Conservation (phyloP, 2,113 vertebrate genomes). For the Aix galericulata region DNA sequence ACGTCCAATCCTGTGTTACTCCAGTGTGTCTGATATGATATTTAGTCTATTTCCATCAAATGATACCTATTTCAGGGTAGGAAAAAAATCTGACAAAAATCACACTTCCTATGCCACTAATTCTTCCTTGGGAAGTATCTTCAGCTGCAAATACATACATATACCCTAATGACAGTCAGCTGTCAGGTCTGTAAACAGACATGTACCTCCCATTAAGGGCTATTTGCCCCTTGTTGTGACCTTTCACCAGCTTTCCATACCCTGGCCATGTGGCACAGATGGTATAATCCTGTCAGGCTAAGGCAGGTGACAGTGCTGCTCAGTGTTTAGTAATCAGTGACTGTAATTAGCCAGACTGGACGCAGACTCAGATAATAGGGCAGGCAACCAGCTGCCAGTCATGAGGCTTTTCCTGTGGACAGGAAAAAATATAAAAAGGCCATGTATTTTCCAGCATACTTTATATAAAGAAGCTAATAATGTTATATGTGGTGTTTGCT, state of each 20-base stretch:
- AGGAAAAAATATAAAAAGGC: not conserved
- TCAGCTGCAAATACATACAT: conserved; percentile 59
- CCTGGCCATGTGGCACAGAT: conserved; percentile 88
- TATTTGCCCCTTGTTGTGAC: conserved; percentile 77
- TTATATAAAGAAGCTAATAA: not conserved
- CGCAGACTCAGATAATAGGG: conserved; percentile 80
- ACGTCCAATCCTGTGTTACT: not conserved
- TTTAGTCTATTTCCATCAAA: not conserved
- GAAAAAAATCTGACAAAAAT: not conserved
- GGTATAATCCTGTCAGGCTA: conserved; percentile 85
- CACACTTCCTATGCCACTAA: not conserved
- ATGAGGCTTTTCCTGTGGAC: conserved; percentile 70
- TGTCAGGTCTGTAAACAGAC: conserved; percentile 80
- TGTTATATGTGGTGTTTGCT: not conserved
- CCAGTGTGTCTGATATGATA: not conserved
- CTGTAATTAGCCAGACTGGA: conserved; percentile 90
- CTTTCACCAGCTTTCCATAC: conserved; percentile 73
- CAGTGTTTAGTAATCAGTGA: conserved; percentile 86
- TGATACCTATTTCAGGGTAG: not conserved
- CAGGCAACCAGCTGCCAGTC: conserved; percentile 88
- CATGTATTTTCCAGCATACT: not conserved
- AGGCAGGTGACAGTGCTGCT: conserved; percentile 85
- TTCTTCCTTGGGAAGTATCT: conserved; percentile 61
- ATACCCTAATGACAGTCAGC: conserved; percentile 77
- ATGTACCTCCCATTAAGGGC: conserved; percentile 78